These are phyloP conservation scores for Thunnus thynnus DNA, from an alignment of 2,113 vertebrate species.

Conservation along the genomic window DNA sequence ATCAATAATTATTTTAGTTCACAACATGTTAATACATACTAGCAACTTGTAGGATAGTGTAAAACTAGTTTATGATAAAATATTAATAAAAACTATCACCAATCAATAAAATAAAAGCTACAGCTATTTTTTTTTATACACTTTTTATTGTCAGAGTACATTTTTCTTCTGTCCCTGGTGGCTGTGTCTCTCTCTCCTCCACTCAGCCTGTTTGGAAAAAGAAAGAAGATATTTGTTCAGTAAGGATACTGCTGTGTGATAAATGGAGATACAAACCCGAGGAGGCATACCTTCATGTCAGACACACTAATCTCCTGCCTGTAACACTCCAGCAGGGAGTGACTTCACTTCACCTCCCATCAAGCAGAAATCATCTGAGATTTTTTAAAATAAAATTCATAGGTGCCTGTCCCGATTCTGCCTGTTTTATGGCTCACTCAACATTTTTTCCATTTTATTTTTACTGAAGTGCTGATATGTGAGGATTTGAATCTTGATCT, in stretches of 20 bases:
- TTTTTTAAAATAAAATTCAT: neutral
- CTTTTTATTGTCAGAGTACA: neutral
- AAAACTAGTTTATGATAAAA: neutral
- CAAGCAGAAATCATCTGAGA: constrained; percentile 7
- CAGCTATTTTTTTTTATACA: too few relatives aligned
- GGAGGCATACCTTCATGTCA: constrained; percentile 11
- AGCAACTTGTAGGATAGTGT: neutral
- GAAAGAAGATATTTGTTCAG: neutral
- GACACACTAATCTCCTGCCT: constrained; percentile 20
- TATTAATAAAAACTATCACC: neutral
- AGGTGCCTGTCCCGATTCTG: neutral
- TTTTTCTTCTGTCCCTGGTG: neutral
- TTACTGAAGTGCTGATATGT: neutral
- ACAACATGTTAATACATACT: neutral
- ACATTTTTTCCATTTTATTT: neutral
- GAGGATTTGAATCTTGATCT: neutral
- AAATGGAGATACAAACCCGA: neutral
- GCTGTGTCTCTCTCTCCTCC: neutral
- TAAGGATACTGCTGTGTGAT: constrained; percentile 12
- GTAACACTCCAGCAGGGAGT: constrained; percentile 15
- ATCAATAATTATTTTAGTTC: neutral
- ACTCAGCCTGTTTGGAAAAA: neutral
- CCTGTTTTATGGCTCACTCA: neutral
- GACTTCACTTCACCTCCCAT: constrained; percentile 20
- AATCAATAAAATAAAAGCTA: neutral